Conservation (phyloP, 2,888 invertebrate genomes). For the Chironomus riparius region DNA sequence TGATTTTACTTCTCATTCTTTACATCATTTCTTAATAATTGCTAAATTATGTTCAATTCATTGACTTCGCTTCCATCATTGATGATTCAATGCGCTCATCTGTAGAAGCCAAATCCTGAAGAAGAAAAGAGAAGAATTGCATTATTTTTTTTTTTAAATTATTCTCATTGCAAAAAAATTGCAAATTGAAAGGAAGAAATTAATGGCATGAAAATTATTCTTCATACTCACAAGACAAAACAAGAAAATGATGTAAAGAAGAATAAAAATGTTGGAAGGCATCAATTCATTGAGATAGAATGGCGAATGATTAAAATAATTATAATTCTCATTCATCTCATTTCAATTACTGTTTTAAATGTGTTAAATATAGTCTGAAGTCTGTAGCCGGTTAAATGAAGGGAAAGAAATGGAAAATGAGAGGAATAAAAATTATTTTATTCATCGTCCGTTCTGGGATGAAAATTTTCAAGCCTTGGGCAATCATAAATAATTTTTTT, state of each 20-base stretch:
- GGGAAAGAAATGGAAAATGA: not conserved
- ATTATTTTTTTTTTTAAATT: not conserved
- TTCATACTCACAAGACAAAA: slow-evolving; percentile 8
- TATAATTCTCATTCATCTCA: not conserved
- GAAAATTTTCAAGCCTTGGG: too few species aligned
- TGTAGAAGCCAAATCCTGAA: slow-evolving; percentile 14
- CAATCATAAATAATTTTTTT: too few species aligned
- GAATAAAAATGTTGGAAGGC: not conserved
- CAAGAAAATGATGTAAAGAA: slow-evolving; percentile 8
- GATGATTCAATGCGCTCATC: not conserved
- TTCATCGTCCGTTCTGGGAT: too few species aligned
- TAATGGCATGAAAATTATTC: not conserved
- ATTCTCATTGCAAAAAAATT: not conserved
- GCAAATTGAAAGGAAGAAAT: not conserved
- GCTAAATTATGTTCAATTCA: slow-evolving; percentile 10
- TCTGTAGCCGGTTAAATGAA: not conserved
- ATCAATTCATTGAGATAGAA: not conserved
- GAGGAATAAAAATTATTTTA: not conserved
- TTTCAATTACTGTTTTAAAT: not conserved
- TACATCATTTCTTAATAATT: slow-evolving; percentile 17
- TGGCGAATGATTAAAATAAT: too few species aligned
- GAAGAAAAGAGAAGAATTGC: not conserved
- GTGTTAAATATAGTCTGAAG: not conserved
- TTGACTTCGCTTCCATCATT: not conserved
- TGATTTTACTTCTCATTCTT: not conserved